Base-by-base conservation (phyloP, 2,797 vertebrate genomes). In the Moxostoma hubbsi region DNA sequence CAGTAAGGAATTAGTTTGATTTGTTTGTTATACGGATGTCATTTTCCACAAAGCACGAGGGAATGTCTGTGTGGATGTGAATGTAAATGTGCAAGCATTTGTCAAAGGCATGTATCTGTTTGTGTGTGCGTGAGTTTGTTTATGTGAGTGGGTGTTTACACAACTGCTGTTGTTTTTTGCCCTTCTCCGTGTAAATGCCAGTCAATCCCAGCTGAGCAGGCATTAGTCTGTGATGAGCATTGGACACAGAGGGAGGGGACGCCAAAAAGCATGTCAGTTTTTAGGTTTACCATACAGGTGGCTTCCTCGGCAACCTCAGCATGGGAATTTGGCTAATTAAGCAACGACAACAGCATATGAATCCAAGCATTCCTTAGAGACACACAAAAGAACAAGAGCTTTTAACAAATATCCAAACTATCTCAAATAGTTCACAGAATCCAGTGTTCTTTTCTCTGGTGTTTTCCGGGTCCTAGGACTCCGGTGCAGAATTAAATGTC, bases 251-350 rank as follows among this genome's bases (percentile, higher is more conserved):
- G 90, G 90, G 89, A 82, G 65, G 79, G 76, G 45, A 86, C 67
- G 69, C 75, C 74, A 81, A 85, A 86, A 86, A 89, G 85, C 89
- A 85, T 82, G 85, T 91, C 90, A 92, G 89, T 91, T 91, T 88
- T 91, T 90, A 91, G 90, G 87, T 90, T 87, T 87, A 86, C 82
- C 79, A 79, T 92, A 90, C 93, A 93, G 91, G 92, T 92, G 92
- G 90, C 88, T 89, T 85, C 85, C 87, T 63, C 55, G 76, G 70
- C 84, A 77, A 77, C 80, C 63, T 78, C 75, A 84, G 24, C 86
- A 77, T 84, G 92, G 91, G 91, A 93, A 90, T 92, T 91, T 84
- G 86, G 84, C 87, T 94, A 93, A 94, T 94, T 94, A 93, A 90
- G 89, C 88, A 84, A 85, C 76, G 86, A 90, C 92, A 92, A 93